These are phyloP conservation scores for Gymnogyps californianus DNA, from an alignment of 2,113 vertebrate species.

Conservation along the genomic window DNA sequence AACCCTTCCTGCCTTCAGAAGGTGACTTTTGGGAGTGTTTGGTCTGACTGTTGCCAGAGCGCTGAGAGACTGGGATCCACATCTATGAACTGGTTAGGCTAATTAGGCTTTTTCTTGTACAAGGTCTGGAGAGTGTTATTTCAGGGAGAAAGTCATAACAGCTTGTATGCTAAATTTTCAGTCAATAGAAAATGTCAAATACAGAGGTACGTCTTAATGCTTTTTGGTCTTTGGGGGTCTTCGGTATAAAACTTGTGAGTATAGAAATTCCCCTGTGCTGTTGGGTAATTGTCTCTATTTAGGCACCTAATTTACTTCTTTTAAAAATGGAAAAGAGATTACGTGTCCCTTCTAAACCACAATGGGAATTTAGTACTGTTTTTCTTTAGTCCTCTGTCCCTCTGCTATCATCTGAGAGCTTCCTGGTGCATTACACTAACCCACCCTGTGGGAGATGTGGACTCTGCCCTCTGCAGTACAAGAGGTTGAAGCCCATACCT, in stretches of 20 bases:
- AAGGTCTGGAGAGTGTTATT: background rate
- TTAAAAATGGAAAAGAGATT: background rate
- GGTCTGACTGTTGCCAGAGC: background rate
- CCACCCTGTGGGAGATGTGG: accelerated
- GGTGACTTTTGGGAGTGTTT: background rate
- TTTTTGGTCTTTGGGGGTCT: background rate
- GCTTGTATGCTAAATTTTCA: background rate
- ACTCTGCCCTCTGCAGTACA: background rate
- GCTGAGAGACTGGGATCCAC: background rate
- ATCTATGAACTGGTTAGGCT: background rate
- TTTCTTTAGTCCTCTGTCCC: background rate
- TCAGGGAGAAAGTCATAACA: background rate
- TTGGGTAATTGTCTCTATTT: background rate
- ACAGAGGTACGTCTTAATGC: background rate
- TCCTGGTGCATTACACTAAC: background rate
- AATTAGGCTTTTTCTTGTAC: background rate
- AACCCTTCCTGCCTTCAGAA: background rate
- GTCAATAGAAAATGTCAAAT: background rate
- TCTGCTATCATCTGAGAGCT: background rate
- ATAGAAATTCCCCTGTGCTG: background rate
- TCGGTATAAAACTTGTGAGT: background rate
- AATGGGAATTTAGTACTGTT: background rate
- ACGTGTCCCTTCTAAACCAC: background rate
- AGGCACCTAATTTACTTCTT: background rate
- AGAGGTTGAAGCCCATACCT: background rate